Evolutionary conservation across 1,140 invertebrate genomes (phyloP).

Genomic region (Stratiolaelaps scimitus): DNA sequence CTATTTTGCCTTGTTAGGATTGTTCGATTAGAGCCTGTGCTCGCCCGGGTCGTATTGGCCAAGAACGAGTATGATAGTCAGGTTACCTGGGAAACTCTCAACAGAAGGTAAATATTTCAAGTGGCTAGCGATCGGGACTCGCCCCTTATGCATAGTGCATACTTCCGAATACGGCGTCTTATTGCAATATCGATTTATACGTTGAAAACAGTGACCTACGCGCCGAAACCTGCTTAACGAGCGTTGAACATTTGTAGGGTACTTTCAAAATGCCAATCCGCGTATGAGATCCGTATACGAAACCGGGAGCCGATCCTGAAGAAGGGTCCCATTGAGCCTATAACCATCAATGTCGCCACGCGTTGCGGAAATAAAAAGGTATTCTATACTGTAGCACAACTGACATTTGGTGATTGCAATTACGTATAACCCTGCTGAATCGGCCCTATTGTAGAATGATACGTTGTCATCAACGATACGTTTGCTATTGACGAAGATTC

Average conservation of each 20-base stretch:
- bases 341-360: conserved; percentile 62
- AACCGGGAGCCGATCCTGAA: conserved; percentile 49
- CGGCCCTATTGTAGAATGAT: no score
- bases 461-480: no score
- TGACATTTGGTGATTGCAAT: no score
- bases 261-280: conserved; percentile 58
- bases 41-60: conserved; percentile 40
- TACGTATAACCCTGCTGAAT: no score
- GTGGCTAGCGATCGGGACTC: no score
- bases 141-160: no score
- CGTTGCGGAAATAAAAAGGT: conserved; percentile 78
- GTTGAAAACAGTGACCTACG: no score
- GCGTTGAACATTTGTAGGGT: conserved; percentile 45
- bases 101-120: conserved; percentile 45
- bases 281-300: conserved; percentile 53
- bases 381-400: no score
- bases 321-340: conserved; percentile 61
- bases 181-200: no score
- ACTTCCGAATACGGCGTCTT: no score
- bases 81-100: conserved; percentile 57
- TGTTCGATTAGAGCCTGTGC: conserved; percentile 47
- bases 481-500: no score
- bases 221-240: no score
- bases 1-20: conserved; percentile 40
- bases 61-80: conserved; percentile 39